Evolutionary conservation across 2,113 vertebrate species (phyloP), one percentile per base, ranked within the genome.

Genomic region (Scopus umbretta): DNA sequence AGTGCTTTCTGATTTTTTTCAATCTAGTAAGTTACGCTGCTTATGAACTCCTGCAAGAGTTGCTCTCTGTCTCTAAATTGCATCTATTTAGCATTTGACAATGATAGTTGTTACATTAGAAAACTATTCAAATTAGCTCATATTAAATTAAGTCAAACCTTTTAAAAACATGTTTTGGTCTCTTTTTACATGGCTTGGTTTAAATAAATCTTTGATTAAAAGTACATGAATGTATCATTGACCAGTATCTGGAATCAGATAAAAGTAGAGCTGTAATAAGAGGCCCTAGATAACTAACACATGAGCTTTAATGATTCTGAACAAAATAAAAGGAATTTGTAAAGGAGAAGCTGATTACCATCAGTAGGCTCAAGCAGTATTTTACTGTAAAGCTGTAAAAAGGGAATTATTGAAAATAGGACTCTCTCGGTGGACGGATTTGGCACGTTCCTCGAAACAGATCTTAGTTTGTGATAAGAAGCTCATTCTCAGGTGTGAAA

Each of bases 271-370:
- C 98, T 98, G 98, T 98, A 99, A 99, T 98, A 98, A 98, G 98
- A 99, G 98, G 98, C 98, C 98, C 98, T 97, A 98, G 98, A 98
- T 98, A 98, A 98, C 97, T 97, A 97, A 98, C 98, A 98, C 98
- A 98, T 98, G 98, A 98, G 98, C 97, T 98, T 92, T 98, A 98
- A 97, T 97, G 98, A 98, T 98, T 99, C 98, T 97, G 96, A 98
- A 96, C 97, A 96, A 98, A 98, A 99, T 98, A 98, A 98, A 98
- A 99, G 98, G 98, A 99, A 83, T 98, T 98, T 99, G 98, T 99
- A 98, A 98, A 98, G 92, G 98, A 98, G 98, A 98, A 97, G 97
- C 97, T 98, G 98, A 99, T 99, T 98, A 98, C 96, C 98, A 98
- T 99, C 98, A 98, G 97, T 94, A 86, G 91, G 95, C 88, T 96